phyloP scores from a whole-genome alignment of 1,140 invertebrate genomes.

The Drosophila mayri region DNA sequence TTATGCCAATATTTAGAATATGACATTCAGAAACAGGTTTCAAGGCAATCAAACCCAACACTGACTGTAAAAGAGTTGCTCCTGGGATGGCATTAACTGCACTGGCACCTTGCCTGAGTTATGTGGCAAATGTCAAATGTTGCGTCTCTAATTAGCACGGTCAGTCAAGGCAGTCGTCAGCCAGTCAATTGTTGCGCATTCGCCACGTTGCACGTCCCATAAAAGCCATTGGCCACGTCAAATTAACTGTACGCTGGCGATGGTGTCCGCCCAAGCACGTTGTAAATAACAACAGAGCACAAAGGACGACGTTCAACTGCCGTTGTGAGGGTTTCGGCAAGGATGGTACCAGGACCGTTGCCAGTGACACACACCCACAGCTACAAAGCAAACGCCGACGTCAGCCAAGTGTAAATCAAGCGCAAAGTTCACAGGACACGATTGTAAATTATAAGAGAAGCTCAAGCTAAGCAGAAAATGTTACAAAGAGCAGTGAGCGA shows the following conservation, averaged over 20 bases:
- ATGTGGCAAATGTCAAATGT: constrained; percentile 43
- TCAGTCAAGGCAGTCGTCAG: constrained; percentile 27
- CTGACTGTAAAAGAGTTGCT: background rate
- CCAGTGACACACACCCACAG: constrained; percentile 4
- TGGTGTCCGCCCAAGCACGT: constrained; percentile 53
- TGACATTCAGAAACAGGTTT: background rate
- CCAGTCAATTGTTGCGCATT: constrained; percentile 67
- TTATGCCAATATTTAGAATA: background rate
- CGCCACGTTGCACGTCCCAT: constrained; percentile 37
- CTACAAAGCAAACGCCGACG: constrained; percentile 68
- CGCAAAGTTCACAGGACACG: constrained; percentile 70
- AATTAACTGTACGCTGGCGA: constrained; percentile 62
- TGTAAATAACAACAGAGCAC: constrained; percentile 73
- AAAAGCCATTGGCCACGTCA: constrained; percentile 59
- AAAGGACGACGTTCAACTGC: constrained; percentile 45
- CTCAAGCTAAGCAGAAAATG: constrained; percentile 61
- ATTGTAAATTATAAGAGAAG: constrained; percentile 75
- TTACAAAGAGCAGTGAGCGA: constrained; percentile 53
- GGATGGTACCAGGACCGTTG: background rate
- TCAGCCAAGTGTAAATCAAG: constrained; percentile 80
- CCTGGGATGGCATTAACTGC: constrained; percentile 9
- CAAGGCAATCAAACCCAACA: too few species aligned
- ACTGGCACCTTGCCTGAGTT: constrained; percentile 9
- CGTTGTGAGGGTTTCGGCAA: constrained; percentile 12
- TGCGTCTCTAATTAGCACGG: constrained; percentile 57